These are phyloP conservation scores for Tokudaia tokunoshimensis DNA, from an alignment of 2,797 vertebrate species.

Conservation along the genomic window DNA sequence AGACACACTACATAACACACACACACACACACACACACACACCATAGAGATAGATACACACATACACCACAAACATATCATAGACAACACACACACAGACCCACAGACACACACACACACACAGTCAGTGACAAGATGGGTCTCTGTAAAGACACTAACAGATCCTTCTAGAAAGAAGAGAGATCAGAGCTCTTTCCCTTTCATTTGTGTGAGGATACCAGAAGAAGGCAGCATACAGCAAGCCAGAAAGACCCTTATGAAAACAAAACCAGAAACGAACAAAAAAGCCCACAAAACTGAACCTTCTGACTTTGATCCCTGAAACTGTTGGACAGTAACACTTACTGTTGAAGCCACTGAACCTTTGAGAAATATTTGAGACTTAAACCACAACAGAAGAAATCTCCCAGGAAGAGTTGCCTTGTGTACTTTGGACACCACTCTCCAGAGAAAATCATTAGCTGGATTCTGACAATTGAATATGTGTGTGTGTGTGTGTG, in stretches of 20 bases:
- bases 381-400: background rate
- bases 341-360: background rate
- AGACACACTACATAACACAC: background rate
- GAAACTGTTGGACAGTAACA: background rate
- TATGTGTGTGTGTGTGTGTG: background rate
- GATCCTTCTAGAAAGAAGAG: background rate
- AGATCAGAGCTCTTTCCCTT: background rate
- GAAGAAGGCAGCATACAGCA: background rate
- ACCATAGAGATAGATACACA: background rate
- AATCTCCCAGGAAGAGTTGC: background rate
- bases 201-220: background rate
- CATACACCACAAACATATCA: no score
- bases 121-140: background rate
- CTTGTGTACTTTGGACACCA: rapidly evolving
- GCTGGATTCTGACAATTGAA: background rate
- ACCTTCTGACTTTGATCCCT: background rate
- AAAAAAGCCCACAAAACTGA: background rate
- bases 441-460: background rate
- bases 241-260: background rate
- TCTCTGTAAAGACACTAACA: background rate
- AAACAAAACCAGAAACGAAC: background rate
- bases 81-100: background rate
- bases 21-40: background rate
- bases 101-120: background rate
- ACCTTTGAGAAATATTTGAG: background rate